Conservation (phyloP, 1,140 invertebrate genomes). For the Drosophila virilis region DNA sequence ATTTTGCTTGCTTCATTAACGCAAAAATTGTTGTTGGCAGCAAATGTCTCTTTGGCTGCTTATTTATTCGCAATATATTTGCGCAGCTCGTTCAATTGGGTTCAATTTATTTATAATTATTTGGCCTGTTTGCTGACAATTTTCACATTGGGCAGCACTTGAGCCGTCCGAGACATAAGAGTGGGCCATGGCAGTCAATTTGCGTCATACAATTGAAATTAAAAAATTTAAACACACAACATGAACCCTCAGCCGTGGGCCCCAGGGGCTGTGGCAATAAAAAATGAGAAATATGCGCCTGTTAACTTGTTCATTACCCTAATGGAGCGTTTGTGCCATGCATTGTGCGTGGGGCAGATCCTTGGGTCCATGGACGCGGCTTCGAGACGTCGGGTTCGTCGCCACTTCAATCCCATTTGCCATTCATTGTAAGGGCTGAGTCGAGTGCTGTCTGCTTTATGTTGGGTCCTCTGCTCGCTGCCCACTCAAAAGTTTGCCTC, state of each 20-base stretch:
- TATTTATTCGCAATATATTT: slow-evolving; percentile 37
- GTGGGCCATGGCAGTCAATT: slow-evolving; percentile 34
- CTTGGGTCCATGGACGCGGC: background rate
- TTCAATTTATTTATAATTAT: slow-evolving; percentile 75
- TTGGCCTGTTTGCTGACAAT: slow-evolving; percentile 53
- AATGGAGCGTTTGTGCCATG: slow-evolving; percentile 71
- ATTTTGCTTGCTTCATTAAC: slow-evolving; percentile 54
- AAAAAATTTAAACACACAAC: slow-evolving; percentile 67
- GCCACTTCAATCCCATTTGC: slow-evolving; percentile 44
- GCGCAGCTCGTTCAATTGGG: slow-evolving; percentile 58
- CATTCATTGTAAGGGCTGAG: slow-evolving; percentile 30
- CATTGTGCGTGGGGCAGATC: slow-evolving; percentile 31
- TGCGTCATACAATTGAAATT: slow-evolving; percentile 63
- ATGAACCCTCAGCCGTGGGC: slow-evolving; percentile 41
- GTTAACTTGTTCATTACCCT: slow-evolving; percentile 83
- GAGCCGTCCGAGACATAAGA: background rate
- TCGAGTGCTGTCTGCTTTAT: slow-evolving; percentile 37
- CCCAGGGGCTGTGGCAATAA: slow-evolving; percentile 58
- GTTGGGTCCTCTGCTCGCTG: slow-evolving; percentile 20
- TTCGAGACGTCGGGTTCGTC: slow-evolving; percentile 1
- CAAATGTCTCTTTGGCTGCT: slow-evolving; percentile 15
- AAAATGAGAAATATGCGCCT: slow-evolving; percentile 78
- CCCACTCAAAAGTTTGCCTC: slow-evolving; percentile 26
- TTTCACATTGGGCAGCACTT: slow-evolving; percentile 51
- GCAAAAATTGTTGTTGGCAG: slow-evolving; percentile 37